Percentiles rank a stretch among this genome's conserved stretches.
Evolutionary conservation across 64 coral and sea anemone species (phyloP).

Genomic region (Hydrozoanthus tunicans): DNA sequence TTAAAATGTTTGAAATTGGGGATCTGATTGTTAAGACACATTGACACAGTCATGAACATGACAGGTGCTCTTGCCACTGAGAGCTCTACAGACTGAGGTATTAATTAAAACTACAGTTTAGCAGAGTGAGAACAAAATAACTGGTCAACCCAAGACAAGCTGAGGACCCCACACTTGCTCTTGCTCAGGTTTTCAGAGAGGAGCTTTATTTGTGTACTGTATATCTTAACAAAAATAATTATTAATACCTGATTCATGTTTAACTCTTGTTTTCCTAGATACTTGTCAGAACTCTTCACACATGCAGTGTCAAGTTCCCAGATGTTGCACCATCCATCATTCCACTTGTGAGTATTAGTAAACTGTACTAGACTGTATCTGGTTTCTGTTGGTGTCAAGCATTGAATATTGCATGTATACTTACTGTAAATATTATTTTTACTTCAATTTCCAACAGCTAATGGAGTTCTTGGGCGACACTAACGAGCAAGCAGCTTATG

Average conservation of each 20-base stretch:
- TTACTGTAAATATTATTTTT: not conserved
- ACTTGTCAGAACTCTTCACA: slow-evolving; percentile 92
- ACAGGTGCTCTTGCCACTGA: too few relatives aligned
- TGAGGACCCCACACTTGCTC: too few relatives aligned
- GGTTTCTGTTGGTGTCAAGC: not conserved
- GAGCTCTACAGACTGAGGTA: too few relatives aligned
- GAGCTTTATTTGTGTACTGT: too few relatives aligned
- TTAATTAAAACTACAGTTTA: too few relatives aligned
- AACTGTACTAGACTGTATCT: not conserved
- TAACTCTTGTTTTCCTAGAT: slow-evolving; percentile 51
- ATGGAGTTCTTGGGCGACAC: slow-evolving; percentile 98
- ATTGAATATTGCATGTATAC: too few relatives aligned
- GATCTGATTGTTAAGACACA: too few relatives aligned
- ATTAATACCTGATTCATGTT: not conserved
- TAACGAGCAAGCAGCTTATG: slow-evolving; percentile 96
- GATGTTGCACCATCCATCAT: slow-evolving; percentile 97
- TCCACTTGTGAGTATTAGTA: slow-evolving; percentile 71
- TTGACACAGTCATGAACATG: too few relatives aligned
- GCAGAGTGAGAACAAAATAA: too few relatives aligned
- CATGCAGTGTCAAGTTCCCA: slow-evolving; percentile 99
- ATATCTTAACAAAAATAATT: not conserved
- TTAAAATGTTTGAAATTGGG: too few relatives aligned
- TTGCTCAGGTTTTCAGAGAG: too few relatives aligned
- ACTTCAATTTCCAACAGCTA: slow-evolving; percentile 36
- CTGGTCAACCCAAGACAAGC: too few relatives aligned